A percentile compares a stretch with the other conserved stretches of the same genome.
Conservation (phyloP, 2,888 invertebrate genomes). For the Dicyrtomina minuta region DNA sequence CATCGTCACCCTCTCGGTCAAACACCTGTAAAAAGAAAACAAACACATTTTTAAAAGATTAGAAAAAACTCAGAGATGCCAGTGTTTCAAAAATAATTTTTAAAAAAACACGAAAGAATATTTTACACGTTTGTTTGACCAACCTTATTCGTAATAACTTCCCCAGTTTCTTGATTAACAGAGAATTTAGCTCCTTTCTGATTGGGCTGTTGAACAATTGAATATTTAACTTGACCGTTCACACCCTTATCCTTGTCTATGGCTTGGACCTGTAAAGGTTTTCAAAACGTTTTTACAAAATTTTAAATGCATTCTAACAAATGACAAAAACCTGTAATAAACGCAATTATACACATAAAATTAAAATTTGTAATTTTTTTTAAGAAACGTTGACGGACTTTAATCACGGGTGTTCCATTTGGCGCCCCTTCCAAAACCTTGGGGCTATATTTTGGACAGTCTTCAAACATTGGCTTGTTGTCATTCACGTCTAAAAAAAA, state of each 20-base stretch:
- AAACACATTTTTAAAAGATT: too few relatives aligned
- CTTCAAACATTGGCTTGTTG: slow-evolving; percentile 93
- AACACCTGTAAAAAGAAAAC: slow-evolving; percentile 67
- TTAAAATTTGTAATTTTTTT: too few relatives aligned
- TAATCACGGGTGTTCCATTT: slow-evolving; percentile 89
- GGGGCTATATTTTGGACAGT: slow-evolving; percentile 88
- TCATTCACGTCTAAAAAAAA: slow-evolving; percentile 96
- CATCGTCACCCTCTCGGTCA: slow-evolving; percentile 94
- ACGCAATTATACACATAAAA: too few relatives aligned
- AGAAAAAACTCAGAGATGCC: neutral
- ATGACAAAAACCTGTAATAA: too few relatives aligned
- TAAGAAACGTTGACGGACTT: slow-evolving; percentile 62
- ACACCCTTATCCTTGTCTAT: slow-evolving; percentile 95
- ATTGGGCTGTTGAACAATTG: slow-evolving; percentile 93
- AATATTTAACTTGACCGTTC: slow-evolving; percentile 92
- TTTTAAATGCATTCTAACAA: neutral
- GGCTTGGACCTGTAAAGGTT: slow-evolving; percentile 65
- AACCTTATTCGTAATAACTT: slow-evolving; percentile 87
- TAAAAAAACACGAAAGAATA: slow-evolving; percentile 3
- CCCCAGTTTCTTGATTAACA: slow-evolving; percentile 92
- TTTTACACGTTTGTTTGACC: slow-evolving; percentile 2
- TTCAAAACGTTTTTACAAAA: neutral
- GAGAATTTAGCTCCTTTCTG: slow-evolving; percentile 93
- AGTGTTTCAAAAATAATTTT: neutral
- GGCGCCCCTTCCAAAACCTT: slow-evolving; percentile 93